Conservation (phyloP, 2,797 vertebrate species). For the Okamejei kenojei region DNA sequence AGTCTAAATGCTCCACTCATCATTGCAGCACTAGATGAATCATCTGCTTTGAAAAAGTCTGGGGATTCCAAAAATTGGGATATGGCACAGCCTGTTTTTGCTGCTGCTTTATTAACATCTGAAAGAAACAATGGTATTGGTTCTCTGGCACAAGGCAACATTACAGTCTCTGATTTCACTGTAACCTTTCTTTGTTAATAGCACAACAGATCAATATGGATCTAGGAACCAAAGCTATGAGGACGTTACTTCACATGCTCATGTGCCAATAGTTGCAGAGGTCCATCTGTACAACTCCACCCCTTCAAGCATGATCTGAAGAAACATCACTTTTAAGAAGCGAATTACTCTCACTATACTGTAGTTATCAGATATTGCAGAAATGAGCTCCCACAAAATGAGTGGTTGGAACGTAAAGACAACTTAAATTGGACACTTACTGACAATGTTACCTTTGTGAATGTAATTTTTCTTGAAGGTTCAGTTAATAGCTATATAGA, state of each 20-base stretch:
- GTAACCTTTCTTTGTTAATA: not conserved
- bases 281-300: not conserved
- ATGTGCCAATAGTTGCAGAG: not conserved
- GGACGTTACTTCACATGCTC: constrained; percentile 7
- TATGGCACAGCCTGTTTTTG: not conserved
- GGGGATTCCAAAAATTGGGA: not conserved
- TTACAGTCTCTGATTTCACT: not conserved
- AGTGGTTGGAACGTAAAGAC: not conserved
- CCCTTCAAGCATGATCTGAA: not conserved
- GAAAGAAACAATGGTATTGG: not conserved
- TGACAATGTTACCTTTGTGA: not conserved
- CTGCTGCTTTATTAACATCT: not conserved
- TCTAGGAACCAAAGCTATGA: constrained; percentile 9
- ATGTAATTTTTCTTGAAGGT: not conserved
- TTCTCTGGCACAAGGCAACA: not conserved
- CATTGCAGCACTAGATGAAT: not conserved
- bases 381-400: too few species aligned
- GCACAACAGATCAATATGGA: not conserved
- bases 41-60: not conserved
- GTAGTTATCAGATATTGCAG: not conserved
- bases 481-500: not conserved
- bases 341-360: not conserved
- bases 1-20: not conserved
- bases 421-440: not conserved
- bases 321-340: not conserved